phyloP scores from a whole-genome alignment of 1,140 invertebrate genomes.

The Drosophila malerkotliana region DNA sequence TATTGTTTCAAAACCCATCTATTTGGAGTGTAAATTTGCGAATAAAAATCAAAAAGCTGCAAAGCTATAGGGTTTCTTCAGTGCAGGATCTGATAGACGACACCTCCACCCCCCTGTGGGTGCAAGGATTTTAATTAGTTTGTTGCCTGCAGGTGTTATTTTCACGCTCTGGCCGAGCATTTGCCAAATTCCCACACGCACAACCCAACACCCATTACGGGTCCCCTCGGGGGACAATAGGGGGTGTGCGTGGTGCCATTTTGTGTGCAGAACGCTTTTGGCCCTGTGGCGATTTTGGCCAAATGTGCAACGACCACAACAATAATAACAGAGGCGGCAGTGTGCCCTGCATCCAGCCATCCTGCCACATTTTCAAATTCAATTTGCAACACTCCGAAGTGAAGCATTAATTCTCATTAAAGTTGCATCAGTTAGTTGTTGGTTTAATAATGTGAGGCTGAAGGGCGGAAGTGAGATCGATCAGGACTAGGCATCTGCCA shows the following conservation, averaged over 20 bases:
- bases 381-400: constrained; percentile 56
- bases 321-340: background rate
- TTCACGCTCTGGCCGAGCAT: constrained; percentile 44
- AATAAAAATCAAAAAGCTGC: too few species aligned
- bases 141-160: constrained; percentile 63
- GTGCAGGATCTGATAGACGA: background rate
- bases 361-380: constrained; percentile 45
- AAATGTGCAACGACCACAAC: constrained; percentile 15
- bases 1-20: too few species aligned
- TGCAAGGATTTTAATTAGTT: constrained; percentile 70
- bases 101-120: background rate
- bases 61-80: constrained; percentile 3
- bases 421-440: constrained; percentile 51
- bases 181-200: constrained; percentile 29
- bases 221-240: background rate
- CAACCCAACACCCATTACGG: background rate
- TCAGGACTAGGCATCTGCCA: background rate
- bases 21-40: too few species aligned
- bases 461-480: constrained; percentile 51
- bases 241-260: background rate
- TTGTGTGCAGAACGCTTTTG: constrained; percentile 3
- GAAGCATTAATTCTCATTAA: constrained; percentile 68
- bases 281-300: constrained; percentile 17
- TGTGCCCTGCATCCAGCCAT: background rate
- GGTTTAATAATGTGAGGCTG: constrained; percentile 52